Evolutionary conservation across 2,797 vertebrate genomes (phyloP), one percentile per base, ranked within the genome.

Genomic region (Leontopithecus rosalia): DNA sequence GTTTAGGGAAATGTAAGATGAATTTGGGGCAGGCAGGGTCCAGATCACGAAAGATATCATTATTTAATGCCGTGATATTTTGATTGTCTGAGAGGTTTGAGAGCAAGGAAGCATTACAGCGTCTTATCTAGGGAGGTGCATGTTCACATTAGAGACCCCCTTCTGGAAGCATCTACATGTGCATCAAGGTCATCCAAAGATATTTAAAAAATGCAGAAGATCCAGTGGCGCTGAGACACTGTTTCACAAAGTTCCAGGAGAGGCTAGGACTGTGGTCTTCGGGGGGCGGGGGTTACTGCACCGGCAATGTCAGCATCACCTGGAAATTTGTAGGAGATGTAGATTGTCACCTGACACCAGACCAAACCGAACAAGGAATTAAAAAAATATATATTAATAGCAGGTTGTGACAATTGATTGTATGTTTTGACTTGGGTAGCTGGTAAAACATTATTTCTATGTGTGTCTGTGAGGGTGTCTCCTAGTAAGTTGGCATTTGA

Each of bases 391-490:
- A 15, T 30, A 15, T 64, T 64, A 8, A n/a, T 17, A 64, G 30
- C 61, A 33, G 3, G 30, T 33, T 33, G 61, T 36, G 67, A 70
- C n/a, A 22, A 4, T 70, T 36, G 19, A 70, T 36, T 22, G 17
- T 70, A 70, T 22, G n/a, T 70, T 2, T 70, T 70, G 33, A 7
- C 33, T 4, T 48, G 77, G 19, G 0, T 33, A n/a, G 48, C 11
- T 8, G 17, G 48, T 7, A 33, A n/a, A n/a, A 36, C 48, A 0
- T n/a, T 48, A 7, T 33, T 22, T n/a, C 6, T 22, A 13, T 20
- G 19, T 52, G 76, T 22, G 19, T 79, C 76, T 22, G 9, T 36
- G 48, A 33, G 2, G 26, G 26, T 46, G 48, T 79, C 52, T 79
- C 33, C 20, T 7, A 11, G 20, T 22, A 13, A 20, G 10, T 79